phyloP scores from a whole-genome alignment of 2,888 invertebrate genomes.

The Lithophane socia region DNA sequence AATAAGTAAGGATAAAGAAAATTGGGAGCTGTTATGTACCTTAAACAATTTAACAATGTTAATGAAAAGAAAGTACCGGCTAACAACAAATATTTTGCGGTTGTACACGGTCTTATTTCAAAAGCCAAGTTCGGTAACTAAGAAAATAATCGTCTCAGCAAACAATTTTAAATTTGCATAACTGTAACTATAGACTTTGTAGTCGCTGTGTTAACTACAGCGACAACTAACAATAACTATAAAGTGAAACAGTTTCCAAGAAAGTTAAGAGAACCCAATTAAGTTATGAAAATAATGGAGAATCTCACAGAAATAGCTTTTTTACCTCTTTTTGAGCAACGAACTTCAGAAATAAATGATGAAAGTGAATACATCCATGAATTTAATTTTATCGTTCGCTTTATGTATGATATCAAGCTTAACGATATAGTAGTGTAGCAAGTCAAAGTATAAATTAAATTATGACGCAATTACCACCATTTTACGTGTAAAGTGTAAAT shows the following conservation, averaged over 20 bases:
- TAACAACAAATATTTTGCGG: conserved; percentile 7
- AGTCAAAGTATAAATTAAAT: conserved; percentile 38
- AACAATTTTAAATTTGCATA: conserved; percentile 61
- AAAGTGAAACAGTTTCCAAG: conserved; percentile 58
- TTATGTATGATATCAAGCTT: conserved; percentile 22
- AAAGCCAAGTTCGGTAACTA: conserved; percentile 29
- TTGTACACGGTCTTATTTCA: conserved; percentile 13
- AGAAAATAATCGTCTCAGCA: conserved; percentile 48
- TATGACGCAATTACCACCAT: conserved; percentile 37
- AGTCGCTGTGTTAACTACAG: conserved; percentile 53
- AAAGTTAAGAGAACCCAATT: conserved; percentile 55
- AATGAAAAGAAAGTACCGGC: conserved; percentile 4
- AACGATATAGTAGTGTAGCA: conserved; percentile 27
- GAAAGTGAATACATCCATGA: conserved; percentile 9
- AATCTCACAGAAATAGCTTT: conserved; percentile 13
- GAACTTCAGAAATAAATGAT: conserved; percentile 7
- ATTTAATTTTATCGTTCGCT: conserved; percentile 16
- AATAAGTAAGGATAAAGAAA: conserved; percentile 58
- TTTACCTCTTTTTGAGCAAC: conserved; percentile 6
- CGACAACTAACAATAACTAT: conserved; percentile 59
- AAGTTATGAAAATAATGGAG: conserved; percentile 44
- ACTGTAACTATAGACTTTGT: conserved; percentile 49
- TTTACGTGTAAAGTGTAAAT: conserved; percentile 37
- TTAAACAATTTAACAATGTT: conserved; percentile 16
- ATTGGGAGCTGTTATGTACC: conserved; percentile 38